Conservation (phyloP, 2,888 invertebrate genomes). For the Polylopha cassiicola region DNA sequence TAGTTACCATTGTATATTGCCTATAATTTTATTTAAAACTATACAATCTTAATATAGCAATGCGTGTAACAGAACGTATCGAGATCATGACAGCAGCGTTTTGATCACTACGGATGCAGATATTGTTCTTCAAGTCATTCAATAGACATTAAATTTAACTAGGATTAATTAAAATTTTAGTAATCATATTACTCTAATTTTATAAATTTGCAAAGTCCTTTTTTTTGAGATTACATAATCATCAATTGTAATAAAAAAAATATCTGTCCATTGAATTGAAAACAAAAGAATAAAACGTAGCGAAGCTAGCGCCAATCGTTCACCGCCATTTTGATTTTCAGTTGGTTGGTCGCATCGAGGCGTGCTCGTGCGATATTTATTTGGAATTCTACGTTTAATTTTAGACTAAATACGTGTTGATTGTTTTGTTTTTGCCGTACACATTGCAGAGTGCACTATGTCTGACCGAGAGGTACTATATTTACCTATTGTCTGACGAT, state of each 20-base stretch:
- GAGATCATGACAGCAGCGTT: constrained; percentile 3
- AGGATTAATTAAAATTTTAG: too few species aligned
- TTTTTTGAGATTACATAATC: too few species aligned
- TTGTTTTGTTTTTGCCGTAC: constrained; percentile 43
- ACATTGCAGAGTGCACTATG: constrained; percentile 49
- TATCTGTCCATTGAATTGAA: too few species aligned
- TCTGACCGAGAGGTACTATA: constrained; percentile 73
- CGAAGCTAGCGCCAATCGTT: constrained; percentile 19
- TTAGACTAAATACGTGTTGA: constrained; percentile 54
- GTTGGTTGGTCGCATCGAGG: constrained; percentile 36
- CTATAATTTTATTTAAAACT: too few species aligned
- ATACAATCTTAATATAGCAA: background rate
- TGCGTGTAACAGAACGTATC: constrained; percentile 3
- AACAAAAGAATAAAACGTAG: constrained; percentile 22
- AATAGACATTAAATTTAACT: too few species aligned
- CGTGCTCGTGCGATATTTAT: constrained; percentile 46
- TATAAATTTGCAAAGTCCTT: constrained; percentile 4
- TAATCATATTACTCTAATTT: too few species aligned
- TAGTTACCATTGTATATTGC: too few species aligned
- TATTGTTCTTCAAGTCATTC: too few species aligned
- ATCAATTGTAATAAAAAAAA: too few species aligned
- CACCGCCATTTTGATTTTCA: constrained; percentile 60
- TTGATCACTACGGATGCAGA: too few species aligned
- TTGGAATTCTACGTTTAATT: constrained; percentile 41
- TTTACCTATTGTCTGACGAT: constrained; percentile 42